A percentile compares a stretch with the other conserved stretches of the same genome.
Evolutionary conservation across 2,797 vertebrate species (phyloP).

Genomic region (Gouania willdenowi): DNA sequence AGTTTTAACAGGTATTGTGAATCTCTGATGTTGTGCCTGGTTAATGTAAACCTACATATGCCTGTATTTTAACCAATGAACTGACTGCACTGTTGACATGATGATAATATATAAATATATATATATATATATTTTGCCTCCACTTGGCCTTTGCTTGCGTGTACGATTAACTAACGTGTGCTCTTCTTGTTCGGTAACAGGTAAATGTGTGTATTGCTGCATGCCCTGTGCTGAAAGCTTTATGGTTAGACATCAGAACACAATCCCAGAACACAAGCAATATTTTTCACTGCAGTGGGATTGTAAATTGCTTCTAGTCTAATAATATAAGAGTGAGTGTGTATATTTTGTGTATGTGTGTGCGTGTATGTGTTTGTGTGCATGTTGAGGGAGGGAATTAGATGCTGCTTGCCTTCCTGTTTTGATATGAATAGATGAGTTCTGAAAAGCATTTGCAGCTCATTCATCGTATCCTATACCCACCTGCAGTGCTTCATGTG

Average conservation of each 20-base stretch:
- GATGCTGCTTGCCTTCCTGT: conserved; percentile 28
- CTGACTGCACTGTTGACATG: conserved; percentile 64
- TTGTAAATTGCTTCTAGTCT: conserved; percentile 33
- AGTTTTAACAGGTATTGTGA: conserved; percentile 3
- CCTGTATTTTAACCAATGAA: conserved; percentile 49
- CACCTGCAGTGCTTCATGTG: background rate
- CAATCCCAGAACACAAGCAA: conserved; percentile 47
- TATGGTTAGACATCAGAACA: conserved; percentile 28
- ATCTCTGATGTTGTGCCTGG: conserved; percentile 56
- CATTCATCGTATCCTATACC: conserved; percentile 10
- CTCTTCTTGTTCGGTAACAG: conserved; percentile 24
- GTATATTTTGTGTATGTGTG: background rate
- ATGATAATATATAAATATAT: no score
- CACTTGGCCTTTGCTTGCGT: conserved; percentile 38
- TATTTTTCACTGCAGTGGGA: conserved; percentile 36
- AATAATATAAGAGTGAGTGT: conserved; percentile 33
- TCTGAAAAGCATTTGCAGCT: conserved; percentile 30
- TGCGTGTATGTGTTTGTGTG: background rate
- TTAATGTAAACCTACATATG: conserved; percentile 57
- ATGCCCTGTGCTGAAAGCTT: conserved; percentile 47
- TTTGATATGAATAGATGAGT: conserved; percentile 22
- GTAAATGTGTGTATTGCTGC: conserved; percentile 44
- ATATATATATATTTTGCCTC: conserved; percentile 24
- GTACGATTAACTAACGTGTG: conserved; percentile 34
- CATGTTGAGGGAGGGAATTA: no score